Percentiles rank a stretch among this genome's conserved stretches.
phyloP scores from a whole-genome alignment of 1,140 invertebrate genomes.

The Delia radicum region DNA sequence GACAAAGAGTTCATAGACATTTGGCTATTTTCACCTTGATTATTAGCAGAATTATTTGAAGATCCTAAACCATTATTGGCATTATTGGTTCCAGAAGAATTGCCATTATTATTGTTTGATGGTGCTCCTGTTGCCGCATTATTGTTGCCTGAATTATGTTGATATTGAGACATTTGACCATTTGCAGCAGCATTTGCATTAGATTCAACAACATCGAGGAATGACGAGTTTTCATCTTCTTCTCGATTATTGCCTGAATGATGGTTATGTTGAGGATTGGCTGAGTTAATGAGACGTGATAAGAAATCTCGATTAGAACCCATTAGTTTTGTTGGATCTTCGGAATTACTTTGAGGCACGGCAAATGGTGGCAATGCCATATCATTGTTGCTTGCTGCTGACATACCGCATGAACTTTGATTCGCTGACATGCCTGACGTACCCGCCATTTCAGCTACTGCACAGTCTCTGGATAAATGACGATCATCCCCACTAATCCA shows the following conservation, averaged over 20 bases:
- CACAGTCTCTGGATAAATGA: slow-evolving; percentile 33
- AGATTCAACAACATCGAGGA: slow-evolving; percentile 53
- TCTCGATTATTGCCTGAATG: slow-evolving; percentile 44
- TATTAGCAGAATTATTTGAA: slow-evolving; percentile 23
- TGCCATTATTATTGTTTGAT: slow-evolving; percentile 13
- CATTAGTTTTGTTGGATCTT: slow-evolving; percentile 49
- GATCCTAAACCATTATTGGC: slow-evolving; percentile 26
- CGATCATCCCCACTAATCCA: slow-evolving; percentile 51
- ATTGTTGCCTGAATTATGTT: slow-evolving; percentile 31
- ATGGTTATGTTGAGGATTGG: slow-evolving; percentile 43
- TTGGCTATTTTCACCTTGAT: slow-evolving; percentile 32
- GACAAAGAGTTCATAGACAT: slow-evolving; percentile 53
- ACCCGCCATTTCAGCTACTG: slow-evolving; percentile 24
- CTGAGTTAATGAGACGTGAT: slow-evolving; percentile 50
- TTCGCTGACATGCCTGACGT: slow-evolving; percentile 28
- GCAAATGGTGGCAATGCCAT: slow-evolving; percentile 39
- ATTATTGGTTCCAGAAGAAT: slow-evolving; percentile 21
- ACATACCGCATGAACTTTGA: slow-evolving; percentile 24
- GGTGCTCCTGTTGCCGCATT: slow-evolving; percentile 24
- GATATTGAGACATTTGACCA: slow-evolving; percentile 48
- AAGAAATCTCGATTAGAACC: slow-evolving; percentile 53
- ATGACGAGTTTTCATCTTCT: slow-evolving; percentile 54
- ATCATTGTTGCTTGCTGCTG: slow-evolving; percentile 28
- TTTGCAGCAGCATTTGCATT: slow-evolving; percentile 34
- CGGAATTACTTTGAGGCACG: slow-evolving; percentile 43